These are phyloP conservation scores for Pangasianodon hypophthalmus DNA, from an alignment of 2,113 vertebrate genomes.

Conservation along the genomic window DNA sequence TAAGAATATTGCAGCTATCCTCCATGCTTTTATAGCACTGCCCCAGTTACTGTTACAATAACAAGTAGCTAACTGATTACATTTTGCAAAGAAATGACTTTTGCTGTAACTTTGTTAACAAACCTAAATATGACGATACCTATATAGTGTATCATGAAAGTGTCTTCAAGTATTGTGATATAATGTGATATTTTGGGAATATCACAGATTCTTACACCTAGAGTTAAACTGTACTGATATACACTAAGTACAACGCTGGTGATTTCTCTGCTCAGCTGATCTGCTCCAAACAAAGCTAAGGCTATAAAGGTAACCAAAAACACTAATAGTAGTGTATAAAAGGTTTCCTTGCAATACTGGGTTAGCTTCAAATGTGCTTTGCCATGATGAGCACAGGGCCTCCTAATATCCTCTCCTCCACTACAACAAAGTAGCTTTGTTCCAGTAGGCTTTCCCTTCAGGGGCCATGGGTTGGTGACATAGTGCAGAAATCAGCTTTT, in stretches of 20 bases:
- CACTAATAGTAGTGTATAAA: slow-evolving; percentile 2
- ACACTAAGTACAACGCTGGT: not conserved
- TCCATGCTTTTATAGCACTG: not conserved
- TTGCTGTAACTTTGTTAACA: not conserved
- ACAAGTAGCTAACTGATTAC: not conserved
- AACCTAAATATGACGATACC: not conserved
- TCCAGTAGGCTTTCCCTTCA: slow-evolving; percentile 31
- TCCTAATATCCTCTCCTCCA: slow-evolving; percentile 46
- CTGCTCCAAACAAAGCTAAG: not conserved
- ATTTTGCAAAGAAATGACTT: not conserved
- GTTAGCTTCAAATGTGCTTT: slow-evolving; percentile 66
- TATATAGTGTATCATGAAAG: not conserved
- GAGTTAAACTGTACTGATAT: not conserved
- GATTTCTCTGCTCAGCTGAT: not conserved
- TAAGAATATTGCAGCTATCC: not conserved
- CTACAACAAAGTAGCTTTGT: slow-evolving; percentile 59
- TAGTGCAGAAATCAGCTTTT: slow-evolving; percentile 52
- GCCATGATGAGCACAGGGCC: slow-evolving; percentile 39
- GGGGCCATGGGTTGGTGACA: slow-evolving; percentile 20
- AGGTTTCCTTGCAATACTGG: not conserved
- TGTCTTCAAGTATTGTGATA: not conserved
- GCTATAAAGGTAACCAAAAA: not conserved
- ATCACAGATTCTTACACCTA: not conserved
- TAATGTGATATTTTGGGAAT: not conserved
- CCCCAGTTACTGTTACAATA: not conserved